Conservation (phyloP, 1,140 invertebrate species). For the Sinella curviseta region DNA sequence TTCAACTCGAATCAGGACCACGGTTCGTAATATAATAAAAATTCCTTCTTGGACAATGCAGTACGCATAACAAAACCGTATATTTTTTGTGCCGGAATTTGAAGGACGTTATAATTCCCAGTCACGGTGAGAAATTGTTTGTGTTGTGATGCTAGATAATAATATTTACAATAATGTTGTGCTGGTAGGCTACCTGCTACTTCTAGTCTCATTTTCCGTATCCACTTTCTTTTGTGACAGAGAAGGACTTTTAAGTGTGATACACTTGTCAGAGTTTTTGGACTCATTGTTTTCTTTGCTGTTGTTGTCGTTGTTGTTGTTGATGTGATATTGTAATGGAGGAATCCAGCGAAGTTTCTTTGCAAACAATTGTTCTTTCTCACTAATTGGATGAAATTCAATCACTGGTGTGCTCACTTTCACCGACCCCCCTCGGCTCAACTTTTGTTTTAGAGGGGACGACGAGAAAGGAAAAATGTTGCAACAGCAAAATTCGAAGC, state of each 20-base stretch:
- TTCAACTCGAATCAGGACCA: too few species aligned
- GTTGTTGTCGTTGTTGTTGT: not conserved
- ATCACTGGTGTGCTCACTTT: slow-evolving; percentile 39
- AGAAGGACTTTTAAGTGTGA: not conserved
- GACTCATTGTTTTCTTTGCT: not conserved
- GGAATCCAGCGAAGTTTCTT: slow-evolving; percentile 28
- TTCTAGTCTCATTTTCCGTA: not conserved
- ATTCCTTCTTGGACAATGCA: too few species aligned
- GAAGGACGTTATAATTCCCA: too few species aligned
- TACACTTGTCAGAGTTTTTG: not conserved
- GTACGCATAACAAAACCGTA: too few species aligned
- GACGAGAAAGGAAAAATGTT: not conserved
- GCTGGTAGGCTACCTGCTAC: not conserved
- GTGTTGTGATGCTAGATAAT: too few species aligned
- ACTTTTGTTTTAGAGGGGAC: not conserved
- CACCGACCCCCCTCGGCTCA: not conserved
- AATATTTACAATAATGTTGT: too few species aligned
- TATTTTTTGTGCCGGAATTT: too few species aligned
- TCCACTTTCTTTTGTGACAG: not conserved
- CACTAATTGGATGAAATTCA: slow-evolving; percentile 35
- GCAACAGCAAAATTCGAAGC: slow-evolving; percentile 14
- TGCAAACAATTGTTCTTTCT: slow-evolving; percentile 28
- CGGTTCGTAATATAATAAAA: too few species aligned
- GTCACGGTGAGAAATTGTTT: too few species aligned
- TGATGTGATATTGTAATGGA: not conserved